Evolutionary conservation across 2,113 vertebrate genomes (phyloP).

Genomic region (Hyla sarda): DNA sequence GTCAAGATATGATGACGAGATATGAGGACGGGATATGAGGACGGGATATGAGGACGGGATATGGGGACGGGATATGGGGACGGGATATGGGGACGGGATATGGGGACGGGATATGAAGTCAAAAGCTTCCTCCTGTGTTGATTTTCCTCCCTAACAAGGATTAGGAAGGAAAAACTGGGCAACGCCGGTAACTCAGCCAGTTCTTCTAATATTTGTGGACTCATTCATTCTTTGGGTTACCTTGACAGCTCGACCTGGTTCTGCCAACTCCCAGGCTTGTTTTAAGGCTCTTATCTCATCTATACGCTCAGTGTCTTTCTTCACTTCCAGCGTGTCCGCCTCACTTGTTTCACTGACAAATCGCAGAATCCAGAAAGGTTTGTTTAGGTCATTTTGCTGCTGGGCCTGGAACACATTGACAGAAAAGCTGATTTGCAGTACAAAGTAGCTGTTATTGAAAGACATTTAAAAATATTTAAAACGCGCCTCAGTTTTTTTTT

Average conservation of each 20-base stretch:
- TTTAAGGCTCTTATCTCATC: slow-evolving; percentile 88
- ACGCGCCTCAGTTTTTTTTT: no score
- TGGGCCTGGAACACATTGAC: slow-evolving; percentile 36
- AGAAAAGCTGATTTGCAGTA: background rate
- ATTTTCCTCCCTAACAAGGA: no score
- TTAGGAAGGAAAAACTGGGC: no score
- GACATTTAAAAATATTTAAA: background rate
- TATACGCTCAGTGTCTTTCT: slow-evolving; percentile 79
- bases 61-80: no score
- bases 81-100: no score
- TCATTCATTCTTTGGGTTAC: slow-evolving; percentile 65
- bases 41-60: no score
- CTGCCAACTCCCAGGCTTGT: slow-evolving; percentile 84
- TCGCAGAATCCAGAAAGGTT: slow-evolving; percentile 79
- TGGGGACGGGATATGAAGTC: no score
- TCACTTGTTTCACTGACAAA: slow-evolving; percentile 79
- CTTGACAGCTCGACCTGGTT: slow-evolving; percentile 84
- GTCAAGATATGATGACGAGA: no score
- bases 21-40: no score
- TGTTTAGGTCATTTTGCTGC: slow-evolving; percentile 71
- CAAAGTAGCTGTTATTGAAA: background rate
- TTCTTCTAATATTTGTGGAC: background rate
- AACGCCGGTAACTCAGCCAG: no score
- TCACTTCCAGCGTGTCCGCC: slow-evolving; percentile 73
- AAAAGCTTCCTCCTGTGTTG: no score